Conservation (phyloP, 2,113 vertebrate species). For the Dryoscopus gambensis region DNA sequence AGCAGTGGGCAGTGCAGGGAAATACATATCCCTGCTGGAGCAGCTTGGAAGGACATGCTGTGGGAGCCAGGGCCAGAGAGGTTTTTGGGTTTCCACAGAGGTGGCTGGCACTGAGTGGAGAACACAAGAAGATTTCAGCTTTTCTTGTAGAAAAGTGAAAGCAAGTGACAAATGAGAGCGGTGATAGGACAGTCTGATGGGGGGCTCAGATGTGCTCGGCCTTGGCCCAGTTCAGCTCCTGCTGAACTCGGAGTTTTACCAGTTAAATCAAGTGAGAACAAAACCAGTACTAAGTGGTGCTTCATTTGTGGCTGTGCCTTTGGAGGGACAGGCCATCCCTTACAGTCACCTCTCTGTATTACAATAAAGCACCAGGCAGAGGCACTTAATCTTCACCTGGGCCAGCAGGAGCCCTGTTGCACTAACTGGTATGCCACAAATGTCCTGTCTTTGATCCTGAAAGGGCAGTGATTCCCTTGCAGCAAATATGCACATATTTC, state of each 20-base stretch:
- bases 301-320: neutral
- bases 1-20: neutral
- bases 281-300: neutral
- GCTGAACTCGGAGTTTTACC: neutral
- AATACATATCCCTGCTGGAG: neutral
- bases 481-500: neutral
- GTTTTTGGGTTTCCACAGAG: neutral
- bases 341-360: neutral
- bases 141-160: neutral
- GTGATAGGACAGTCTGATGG: neutral
- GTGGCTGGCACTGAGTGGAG: neutral
- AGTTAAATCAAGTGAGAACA: neutral
- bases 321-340: neutral
- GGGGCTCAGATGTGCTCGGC: neutral
- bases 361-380: neutral
- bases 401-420: neutral
- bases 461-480: neutral
- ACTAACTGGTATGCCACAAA: neutral
- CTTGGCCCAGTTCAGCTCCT: neutral
- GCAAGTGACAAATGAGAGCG: neutral
- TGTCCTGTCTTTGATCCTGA: neutral
- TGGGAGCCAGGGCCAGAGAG: rapidly evolving
- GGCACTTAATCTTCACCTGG: neutral
- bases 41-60: neutral
- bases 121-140: neutral